Percentiles rank a stretch among this genome's conserved stretches.
These are phyloP conservation scores for Sebastes baramenuke DNA, from an alignment of 2,797 vertebrate species.

Conservation along the genomic window DNA sequence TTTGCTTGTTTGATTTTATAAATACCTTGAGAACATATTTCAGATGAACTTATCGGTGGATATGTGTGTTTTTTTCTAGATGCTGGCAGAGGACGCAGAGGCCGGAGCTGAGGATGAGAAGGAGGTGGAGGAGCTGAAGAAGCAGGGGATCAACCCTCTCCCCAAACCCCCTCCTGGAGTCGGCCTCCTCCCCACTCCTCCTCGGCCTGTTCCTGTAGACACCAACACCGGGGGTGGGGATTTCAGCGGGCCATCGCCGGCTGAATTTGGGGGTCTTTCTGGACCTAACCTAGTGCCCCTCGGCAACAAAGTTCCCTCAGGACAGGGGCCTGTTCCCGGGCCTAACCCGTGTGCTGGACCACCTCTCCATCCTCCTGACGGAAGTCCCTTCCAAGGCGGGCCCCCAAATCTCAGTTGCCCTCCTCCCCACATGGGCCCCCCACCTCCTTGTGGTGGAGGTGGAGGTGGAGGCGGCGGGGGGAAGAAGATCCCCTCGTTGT, in stretches of 20 bases:
- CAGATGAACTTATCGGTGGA: neutral
- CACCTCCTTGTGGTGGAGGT: slow-evolving; percentile 67
- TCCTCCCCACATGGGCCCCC: slow-evolving; percentile 83
- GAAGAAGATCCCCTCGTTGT: slow-evolving; percentile 93
- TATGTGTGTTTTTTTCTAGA: slow-evolving; percentile 73
- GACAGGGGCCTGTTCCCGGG: slow-evolving; percentile 59
- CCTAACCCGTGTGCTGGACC: slow-evolving; percentile 67
- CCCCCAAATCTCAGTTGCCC: slow-evolving; percentile 74
- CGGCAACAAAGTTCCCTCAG: slow-evolving; percentile 58
- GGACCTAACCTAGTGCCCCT: slow-evolving; percentile 67
- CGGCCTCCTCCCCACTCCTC: slow-evolving; percentile 92
- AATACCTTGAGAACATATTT: neutral
- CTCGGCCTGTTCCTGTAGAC: slow-evolving; percentile 82
- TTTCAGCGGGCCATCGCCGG: slow-evolving; percentile 54
- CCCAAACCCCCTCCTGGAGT: slow-evolving; percentile 95
- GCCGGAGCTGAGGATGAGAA: slow-evolving; percentile 96
- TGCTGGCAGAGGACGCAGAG: slow-evolving; percentile 94
- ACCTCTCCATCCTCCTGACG: slow-evolving; percentile 71
- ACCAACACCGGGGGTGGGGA: slow-evolving; percentile 67
- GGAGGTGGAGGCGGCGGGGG: slow-evolving; percentile 58
- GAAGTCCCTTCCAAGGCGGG: slow-evolving; percentile 69
- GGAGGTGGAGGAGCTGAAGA: slow-evolving; percentile 96
- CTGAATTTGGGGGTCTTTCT: slow-evolving; percentile 73
- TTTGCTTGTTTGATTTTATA: neutral
- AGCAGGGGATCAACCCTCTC: slow-evolving; percentile 95